phyloP scores from a whole-genome alignment of 2,113 vertebrate genomes.

The Columba janthina region DNA sequence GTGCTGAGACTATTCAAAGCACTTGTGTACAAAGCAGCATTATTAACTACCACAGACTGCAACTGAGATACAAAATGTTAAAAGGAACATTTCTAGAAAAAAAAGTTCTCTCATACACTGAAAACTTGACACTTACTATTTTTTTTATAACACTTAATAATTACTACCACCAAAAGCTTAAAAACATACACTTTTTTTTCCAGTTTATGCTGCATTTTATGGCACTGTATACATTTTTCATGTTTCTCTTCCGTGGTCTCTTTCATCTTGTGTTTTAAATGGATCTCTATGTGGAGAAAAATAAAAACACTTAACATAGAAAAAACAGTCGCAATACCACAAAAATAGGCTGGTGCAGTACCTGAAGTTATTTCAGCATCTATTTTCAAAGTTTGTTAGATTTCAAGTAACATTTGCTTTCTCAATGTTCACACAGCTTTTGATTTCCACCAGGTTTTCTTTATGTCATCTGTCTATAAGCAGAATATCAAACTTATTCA shows the following conservation, averaged over 20 bases:
- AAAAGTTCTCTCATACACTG: background rate
- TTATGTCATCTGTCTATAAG: background rate
- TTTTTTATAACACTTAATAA: background rate
- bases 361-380: background rate
- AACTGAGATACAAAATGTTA: slow-evolving; percentile 42
- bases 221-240: background rate
- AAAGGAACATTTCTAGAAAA: slow-evolving; percentile 23
- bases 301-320: background rate
- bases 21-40: slow-evolving; percentile 71
- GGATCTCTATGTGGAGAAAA: rapidly evolving
- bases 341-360: background rate
- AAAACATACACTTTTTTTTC: background rate
- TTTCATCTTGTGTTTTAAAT: background rate
- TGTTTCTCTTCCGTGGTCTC: background rate
- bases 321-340: background rate
- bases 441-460: background rate
- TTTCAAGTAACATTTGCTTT: background rate
- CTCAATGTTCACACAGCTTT: background rate
- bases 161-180: background rate
- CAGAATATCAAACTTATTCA: background rate
- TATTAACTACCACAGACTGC: slow-evolving; percentile 58
- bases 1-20: slow-evolving; percentile 65
- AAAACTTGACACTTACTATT: background rate
- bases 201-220: background rate
- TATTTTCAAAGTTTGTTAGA: background rate